phyloP scores from a whole-genome alignment of 2,797 vertebrate genomes.

The Leuciscus waleckii region DNA sequence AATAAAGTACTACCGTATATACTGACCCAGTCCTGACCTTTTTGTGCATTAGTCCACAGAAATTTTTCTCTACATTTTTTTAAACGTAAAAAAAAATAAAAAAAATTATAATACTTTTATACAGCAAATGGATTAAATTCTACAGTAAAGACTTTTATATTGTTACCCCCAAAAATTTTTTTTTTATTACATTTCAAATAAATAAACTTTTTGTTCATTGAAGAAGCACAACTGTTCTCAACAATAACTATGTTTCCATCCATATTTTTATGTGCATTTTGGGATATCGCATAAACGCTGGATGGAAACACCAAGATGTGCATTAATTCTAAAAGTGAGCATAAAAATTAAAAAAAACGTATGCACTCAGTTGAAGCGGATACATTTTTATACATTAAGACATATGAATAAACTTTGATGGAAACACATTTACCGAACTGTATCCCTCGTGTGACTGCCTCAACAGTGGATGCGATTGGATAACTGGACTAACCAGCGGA shows the following conservation, averaged over 20 bases:
- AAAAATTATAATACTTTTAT: neutral
- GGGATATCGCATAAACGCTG: neutral
- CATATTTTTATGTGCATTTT: neutral
- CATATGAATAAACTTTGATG: neutral
- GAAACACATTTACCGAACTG: neutral
- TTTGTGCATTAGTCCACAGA: neutral
- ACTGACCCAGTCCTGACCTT: neutral
- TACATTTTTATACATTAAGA: neutral
- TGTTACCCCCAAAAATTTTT: no score
- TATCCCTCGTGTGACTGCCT: neutral
- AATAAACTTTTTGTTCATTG: neutral
- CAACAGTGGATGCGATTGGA: neutral
- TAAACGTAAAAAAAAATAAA: no score
- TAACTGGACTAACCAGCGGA: neutral
- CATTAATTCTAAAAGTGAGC: neutral
- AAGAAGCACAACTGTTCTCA: neutral
- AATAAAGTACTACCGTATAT: neutral
- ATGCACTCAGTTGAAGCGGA: neutral
- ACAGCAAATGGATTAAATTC: neutral
- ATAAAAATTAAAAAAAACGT: neutral
- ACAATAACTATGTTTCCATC: neutral
- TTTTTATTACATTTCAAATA: no score
- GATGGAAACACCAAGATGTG: neutral
- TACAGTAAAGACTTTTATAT: neutral
- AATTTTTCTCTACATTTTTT: neutral